A percentile compares a stretch with the other conserved stretches of the same genome.
Conservation (phyloP, 1,140 invertebrate species). For the Ctenoplectra terminalis region DNA sequence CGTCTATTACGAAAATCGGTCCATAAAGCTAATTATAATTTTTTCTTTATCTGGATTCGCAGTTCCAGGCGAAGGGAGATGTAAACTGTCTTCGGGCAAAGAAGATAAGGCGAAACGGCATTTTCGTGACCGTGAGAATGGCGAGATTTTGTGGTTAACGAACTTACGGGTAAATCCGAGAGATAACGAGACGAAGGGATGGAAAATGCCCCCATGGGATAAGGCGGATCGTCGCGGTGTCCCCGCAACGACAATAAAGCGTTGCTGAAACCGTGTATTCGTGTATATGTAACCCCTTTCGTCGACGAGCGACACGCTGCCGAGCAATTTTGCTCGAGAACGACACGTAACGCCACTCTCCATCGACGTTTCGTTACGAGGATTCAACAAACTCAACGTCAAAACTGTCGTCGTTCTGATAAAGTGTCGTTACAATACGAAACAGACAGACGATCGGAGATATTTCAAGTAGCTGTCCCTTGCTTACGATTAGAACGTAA, state of each 20-base stretch:
- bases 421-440: background rate
- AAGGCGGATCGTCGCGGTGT: constrained; percentile 50
- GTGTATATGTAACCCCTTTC: constrained; percentile 17
- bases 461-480: background rate
- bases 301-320: constrained; percentile 25
- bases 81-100: constrained; percentile 7
- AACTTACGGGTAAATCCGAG: constrained; percentile 67
- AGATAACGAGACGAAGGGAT: constrained; percentile 71
- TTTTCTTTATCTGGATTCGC: constrained; percentile 16
- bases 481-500: background rate
- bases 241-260: constrained; percentile 56
- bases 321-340: background rate
- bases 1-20: constrained; percentile 18
- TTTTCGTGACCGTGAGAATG: constrained; percentile 54
- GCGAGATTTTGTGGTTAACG: constrained; percentile 69
- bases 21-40: constrained; percentile 24
- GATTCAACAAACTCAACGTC: constrained; percentile 35
- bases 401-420: background rate
- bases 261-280: constrained; percentile 32
- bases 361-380: constrained; percentile 17
- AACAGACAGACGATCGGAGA: background rate
- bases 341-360: background rate
- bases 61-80: too few species aligned
- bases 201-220: constrained; percentile 67
- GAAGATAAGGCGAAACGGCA: constrained; percentile 60